A percentile compares a stretch with the other conserved stretches of the same genome.
Conservation (phyloP, 2,888 invertebrate genomes). For the Encarsia formosa region DNA sequence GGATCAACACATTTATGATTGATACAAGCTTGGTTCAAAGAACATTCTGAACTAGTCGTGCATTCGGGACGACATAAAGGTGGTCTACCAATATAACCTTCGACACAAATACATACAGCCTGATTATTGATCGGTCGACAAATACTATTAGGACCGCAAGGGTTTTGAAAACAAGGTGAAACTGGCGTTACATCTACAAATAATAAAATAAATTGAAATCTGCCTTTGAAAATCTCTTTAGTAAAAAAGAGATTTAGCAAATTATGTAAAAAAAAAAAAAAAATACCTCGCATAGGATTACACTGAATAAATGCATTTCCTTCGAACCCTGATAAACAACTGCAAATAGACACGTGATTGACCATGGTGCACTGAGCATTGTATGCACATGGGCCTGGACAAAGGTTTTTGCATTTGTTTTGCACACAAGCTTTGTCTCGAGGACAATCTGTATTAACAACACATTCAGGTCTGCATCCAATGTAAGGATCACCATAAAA, state of each 20-base stretch:
- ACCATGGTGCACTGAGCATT: constrained; percentile 68
- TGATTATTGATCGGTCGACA: constrained; percentile 62
- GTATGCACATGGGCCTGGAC: constrained; percentile 65
- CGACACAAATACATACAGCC: constrained; percentile 52
- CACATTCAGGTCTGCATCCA: constrained; percentile 75
- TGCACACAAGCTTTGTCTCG: constrained; percentile 70
- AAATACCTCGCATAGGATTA: constrained; percentile 23
- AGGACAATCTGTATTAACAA: constrained; percentile 71
- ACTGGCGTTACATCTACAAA: constrained; percentile 34
- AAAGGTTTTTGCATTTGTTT: constrained; percentile 74
- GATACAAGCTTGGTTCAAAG: constrained; percentile 65
- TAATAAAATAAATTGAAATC: too few relatives aligned
- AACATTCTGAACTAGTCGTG: constrained; percentile 63
- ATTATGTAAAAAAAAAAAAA: too few relatives aligned
- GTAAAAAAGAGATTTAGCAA: too few relatives aligned
- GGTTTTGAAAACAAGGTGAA: constrained; percentile 69
- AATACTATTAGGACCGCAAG: constrained; percentile 66
- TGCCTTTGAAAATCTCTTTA: constrained; percentile 53
- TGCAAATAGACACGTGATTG: constrained; percentile 70
- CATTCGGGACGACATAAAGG: constrained; percentile 71
- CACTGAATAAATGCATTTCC: constrained; percentile 56
- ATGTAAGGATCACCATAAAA: constrained; percentile 51
- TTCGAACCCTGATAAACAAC: constrained; percentile 64
- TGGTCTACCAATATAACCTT: constrained; percentile 48
- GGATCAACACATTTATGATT: constrained; percentile 72